Evolutionary conservation across 2,113 vertebrate genomes (phyloP), one percentile per base, ranked within the genome.

Genomic region (Odontophorus gujanensis): DNA sequence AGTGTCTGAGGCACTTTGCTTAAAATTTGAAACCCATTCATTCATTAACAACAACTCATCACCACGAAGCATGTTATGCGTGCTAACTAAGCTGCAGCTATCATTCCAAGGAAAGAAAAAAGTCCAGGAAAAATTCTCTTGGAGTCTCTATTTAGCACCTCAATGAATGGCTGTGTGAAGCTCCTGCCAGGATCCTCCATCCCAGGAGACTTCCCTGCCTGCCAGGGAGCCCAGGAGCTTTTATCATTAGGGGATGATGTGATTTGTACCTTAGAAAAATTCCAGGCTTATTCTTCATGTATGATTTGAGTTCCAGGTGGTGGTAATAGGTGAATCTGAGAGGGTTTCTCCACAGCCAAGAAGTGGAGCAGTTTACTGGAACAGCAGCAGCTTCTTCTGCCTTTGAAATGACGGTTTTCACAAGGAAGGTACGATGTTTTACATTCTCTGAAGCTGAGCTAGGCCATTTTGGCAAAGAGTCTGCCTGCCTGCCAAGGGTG

Each of bases 401-500:
- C 92, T 92, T 82, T 88, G 82, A 82, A 90, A 71, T 40, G 62
- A 87, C 89, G 88, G 87, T 57, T 82, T 87, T 66, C 87, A 72
- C 93, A 45, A 61, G 85, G 74, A 85, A 83, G 34, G 67, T 18
- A 81, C 65, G 80, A 55, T 81, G 90, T 90, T 95, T 95, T 81
- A 72, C 78, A 69, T 51, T 87, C 82, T 85, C 61, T 28, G 36
- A 73, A 78, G 65, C 85, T 87, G 85, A 93, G 74, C 71, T 92
- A 82, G 82, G 62, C 86, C n/a, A 4, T 85, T 92, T 58, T 93
- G 95, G 94, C 94, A 96, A 71, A 91, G 90, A 92, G 38, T 61
- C 83, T 76, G 89, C 85, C 96, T 96, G 92, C 93, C 89, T 91
- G n/a, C 68, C 58, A 22, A 85, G 93, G 93, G 96, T 47, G 78